These are phyloP conservation scores for Cyprinodon diabolis DNA, from an alignment of 2,797 vertebrate genomes.

Conservation along the genomic window DNA sequence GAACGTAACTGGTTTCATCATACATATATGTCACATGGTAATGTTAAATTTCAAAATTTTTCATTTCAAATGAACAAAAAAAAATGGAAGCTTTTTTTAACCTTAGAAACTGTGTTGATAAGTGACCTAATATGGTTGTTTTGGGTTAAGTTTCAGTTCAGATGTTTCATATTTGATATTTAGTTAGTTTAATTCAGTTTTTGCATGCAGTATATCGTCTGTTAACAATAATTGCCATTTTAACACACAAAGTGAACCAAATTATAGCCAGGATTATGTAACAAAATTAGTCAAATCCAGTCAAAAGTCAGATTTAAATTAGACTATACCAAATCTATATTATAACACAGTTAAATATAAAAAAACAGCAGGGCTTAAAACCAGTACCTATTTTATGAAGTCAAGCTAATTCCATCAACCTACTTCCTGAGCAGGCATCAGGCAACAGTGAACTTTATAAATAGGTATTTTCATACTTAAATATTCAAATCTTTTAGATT, in stretches of 20 bases:
- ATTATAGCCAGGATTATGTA: background rate
- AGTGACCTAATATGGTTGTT: too few relatives aligned
- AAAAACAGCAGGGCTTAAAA: background rate
- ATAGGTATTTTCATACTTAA: background rate
- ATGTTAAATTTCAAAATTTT: too few relatives aligned
- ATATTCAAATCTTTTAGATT: background rate
- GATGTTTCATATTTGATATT: background rate
- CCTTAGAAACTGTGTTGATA: too few relatives aligned
- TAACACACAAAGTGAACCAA: background rate
- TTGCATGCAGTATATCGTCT: background rate
- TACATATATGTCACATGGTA: too few relatives aligned
- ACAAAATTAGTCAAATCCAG: too few relatives aligned
- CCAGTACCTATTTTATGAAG: background rate
- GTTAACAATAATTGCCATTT: background rate
- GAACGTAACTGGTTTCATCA: too few relatives aligned
- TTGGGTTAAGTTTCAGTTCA: too few relatives aligned
- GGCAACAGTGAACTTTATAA: background rate
- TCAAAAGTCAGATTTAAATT: too few relatives aligned
- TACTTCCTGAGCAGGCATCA: background rate
- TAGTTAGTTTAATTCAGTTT: background rate
- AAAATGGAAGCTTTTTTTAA: too few relatives aligned
- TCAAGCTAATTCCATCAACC: background rate
- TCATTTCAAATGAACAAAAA: too few relatives aligned
- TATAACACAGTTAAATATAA: too few relatives aligned
- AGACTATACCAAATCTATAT: too few relatives aligned